Evolutionary conservation across 2,113 vertebrate species (phyloP), one percentile per base, ranked within the genome.

Genomic region (Amazona guildingii): DNA sequence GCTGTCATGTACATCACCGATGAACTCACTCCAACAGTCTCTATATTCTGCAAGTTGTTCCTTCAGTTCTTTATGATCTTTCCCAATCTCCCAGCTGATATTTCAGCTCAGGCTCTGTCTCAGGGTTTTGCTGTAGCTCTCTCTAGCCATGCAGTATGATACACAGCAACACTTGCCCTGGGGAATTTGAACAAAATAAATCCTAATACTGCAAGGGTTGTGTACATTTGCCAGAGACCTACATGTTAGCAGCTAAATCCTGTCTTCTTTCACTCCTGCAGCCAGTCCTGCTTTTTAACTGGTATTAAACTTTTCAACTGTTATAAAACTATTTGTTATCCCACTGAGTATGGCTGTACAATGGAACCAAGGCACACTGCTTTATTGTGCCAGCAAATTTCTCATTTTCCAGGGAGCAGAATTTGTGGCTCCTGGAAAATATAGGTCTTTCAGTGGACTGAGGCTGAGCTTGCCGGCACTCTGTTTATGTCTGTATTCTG

Each of bases 361-460:
- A 52, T 27, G 39, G 70, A 35, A 61, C 8, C 5, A 52, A 90
- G 55, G 57, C 61, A 86, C 79, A 74, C 18, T 70, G 68, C 66
- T 88, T 88, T 70, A 51, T 37, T 83, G 43, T 78, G 79, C 55
- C 48, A 52, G 29, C 23, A 86, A 87, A 55, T 64, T 70, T 78
- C 72, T 73, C 7, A 4, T 43, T 94, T 92, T 82, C 91, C 43
- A 88, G 73, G n/a, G 46, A 80, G 63, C 51, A 83, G 90, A 78
- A 94, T 79, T n/a, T 68, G 55, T 61, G 52, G 57, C 63, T 91
- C 28, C 17, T 90, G 70, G 88, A 91, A 94, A 95, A 91, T 41
- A 70, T 0, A 68, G 41, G 35, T 81, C 83, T 89, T 83, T 79
- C 67, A 70, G 74, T n/a, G 63, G 61, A 68, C 62, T 46, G 75